phyloP scores from a whole-genome alignment of 2,113 vertebrate species.

The Syrrhaptes paradoxus region DNA sequence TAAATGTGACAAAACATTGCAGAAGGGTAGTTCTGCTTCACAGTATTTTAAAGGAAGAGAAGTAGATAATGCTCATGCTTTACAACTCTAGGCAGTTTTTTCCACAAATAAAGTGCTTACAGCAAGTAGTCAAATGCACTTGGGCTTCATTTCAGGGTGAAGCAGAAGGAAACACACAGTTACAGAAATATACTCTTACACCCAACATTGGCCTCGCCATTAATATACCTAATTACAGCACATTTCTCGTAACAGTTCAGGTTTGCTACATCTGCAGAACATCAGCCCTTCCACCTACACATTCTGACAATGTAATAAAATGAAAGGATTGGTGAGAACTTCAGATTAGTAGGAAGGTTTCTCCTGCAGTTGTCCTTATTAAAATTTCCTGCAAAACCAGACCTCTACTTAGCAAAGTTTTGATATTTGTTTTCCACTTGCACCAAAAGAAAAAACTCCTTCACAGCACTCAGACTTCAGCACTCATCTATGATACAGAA shows the following conservation, averaged over 20 bases:
- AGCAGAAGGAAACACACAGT: neutral
- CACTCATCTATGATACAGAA: neutral
- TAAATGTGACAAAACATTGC: neutral
- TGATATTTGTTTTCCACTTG: neutral
- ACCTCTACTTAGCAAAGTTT: neutral
- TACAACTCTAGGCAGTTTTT: neutral
- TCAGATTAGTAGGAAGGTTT: neutral
- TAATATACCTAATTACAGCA: neutral
- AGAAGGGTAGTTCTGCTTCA: neutral
- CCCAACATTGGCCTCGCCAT: neutral
- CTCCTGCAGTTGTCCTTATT: neutral
- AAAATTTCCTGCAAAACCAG: neutral
- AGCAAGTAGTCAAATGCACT: neutral
- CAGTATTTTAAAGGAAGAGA: neutral
- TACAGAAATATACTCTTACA: neutral
- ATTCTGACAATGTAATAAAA: neutral
- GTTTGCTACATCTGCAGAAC: neutral
- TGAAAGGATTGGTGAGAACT: neutral
- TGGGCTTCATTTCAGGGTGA: neutral
- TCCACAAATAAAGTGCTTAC: neutral
- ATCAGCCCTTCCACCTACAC: neutral
- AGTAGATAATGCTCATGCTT: neutral
- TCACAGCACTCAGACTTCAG: neutral
- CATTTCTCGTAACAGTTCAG: neutral
- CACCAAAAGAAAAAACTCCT: neutral